Conservation (phyloP, 2,797 vertebrate genomes). For the Hybognathus amarus region DNA sequence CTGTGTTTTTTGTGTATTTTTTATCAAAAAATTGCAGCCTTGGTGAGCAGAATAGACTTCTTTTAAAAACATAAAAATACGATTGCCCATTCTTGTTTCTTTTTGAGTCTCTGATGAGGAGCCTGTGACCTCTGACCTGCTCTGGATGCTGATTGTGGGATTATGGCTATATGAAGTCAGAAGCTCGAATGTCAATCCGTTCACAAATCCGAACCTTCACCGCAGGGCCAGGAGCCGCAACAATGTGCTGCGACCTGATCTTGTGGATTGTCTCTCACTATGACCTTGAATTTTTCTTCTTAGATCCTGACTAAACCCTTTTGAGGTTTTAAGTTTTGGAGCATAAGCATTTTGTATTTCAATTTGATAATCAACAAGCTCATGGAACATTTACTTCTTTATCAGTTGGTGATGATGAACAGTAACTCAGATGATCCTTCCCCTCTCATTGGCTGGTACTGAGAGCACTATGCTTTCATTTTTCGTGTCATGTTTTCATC, state of each 20-base stretch:
- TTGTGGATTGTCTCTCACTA: not conserved
- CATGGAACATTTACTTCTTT: not conserved
- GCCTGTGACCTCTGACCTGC: no score
- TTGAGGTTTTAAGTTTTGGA: not conserved
- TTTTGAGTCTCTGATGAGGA: not conserved
- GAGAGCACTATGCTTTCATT: constrained; percentile 59
- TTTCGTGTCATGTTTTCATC: constrained; percentile 75
- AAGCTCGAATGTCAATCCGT: not conserved
- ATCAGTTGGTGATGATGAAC: constrained; percentile 2
- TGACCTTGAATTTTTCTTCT: not conserved
- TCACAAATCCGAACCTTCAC: not conserved
- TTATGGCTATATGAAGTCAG: not conserved
- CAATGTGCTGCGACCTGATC: not conserved
- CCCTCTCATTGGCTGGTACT: constrained; percentile 60
- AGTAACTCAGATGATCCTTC: constrained; percentile 12
- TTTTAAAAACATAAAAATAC: no score
- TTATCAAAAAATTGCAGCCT: no score
- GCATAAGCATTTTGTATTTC: not conserved
- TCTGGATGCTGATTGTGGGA: not conserved
- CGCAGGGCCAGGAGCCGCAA: not conserved
- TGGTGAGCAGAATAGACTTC: no score
- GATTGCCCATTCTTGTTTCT: no score
- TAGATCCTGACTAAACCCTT: not conserved
- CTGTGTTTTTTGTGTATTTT: no score
- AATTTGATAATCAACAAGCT: not conserved